Percentiles rank a stretch among this genome's conserved stretches.
Evolutionary conservation across 1,140 invertebrate species (phyloP).

Genomic region (Eufriesea mexicana): DNA sequence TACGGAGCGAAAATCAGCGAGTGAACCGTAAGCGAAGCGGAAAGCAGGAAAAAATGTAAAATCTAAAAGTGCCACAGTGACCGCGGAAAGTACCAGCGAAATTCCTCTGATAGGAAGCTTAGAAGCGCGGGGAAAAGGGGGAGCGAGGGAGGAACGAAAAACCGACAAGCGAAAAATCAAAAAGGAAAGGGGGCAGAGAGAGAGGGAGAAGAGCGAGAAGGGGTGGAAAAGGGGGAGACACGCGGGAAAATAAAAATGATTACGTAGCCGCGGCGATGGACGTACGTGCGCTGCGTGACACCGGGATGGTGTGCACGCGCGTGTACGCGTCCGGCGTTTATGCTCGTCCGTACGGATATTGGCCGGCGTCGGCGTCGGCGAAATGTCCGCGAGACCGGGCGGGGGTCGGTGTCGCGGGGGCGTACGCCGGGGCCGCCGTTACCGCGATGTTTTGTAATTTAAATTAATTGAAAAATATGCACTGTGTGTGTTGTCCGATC

Average conservation of each 20-base stretch:
- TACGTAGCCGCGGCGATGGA: constrained; percentile 61
- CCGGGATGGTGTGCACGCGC: not conserved
- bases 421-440: constrained; percentile 65
- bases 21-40: too few relatives aligned
- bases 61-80: too few relatives aligned
- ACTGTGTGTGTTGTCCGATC: constrained; percentile 77
- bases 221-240: constrained; percentile 60
- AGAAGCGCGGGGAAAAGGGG: not conserved
- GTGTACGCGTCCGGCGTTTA: constrained; percentile 55
- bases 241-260: constrained; percentile 77
- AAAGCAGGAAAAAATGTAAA: too few relatives aligned
- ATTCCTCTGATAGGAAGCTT: not conserved
- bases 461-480: constrained; percentile 82
- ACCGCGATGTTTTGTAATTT: constrained; percentile 80
- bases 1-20: too few relatives aligned
- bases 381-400: not conserved
- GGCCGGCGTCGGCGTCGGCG: constrained; percentile 25
- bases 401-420: constrained; percentile 18
- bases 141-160: not conserved
- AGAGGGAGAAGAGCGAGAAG: not conserved
- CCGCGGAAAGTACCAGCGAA: too few relatives aligned
- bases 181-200: not conserved
- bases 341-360: constrained; percentile 54
- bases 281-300: constrained; percentile 56
- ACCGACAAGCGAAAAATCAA: not conserved